Percentiles rank a stretch among this genome's conserved stretches.
phyloP scores from a whole-genome alignment of 2,888 invertebrate species.

The Hermaeophaga mercurialis region DNA sequence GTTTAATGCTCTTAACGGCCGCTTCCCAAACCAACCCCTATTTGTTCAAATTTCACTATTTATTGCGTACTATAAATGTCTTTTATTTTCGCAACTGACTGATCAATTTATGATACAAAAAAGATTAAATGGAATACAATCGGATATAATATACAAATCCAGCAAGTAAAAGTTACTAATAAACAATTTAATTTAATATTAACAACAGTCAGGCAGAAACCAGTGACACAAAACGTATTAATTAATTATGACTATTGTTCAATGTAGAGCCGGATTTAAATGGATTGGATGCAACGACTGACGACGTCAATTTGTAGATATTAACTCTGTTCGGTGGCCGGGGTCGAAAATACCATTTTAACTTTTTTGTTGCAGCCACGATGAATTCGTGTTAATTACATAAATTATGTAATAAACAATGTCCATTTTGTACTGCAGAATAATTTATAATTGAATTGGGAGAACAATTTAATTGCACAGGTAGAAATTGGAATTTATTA shows the following conservation, averaged over 20 bases:
- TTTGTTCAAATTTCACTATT: no score
- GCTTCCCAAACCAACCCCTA: no score
- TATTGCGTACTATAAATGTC: no score
- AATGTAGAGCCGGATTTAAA: slow-evolving; percentile 4
- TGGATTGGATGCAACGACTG: slow-evolving; percentile 5
- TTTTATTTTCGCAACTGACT: no score
- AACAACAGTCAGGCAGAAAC: neutral
- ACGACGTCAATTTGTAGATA: slow-evolving; percentile 4
- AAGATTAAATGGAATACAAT: no score
- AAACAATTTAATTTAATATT: slow-evolving; percentile 8
- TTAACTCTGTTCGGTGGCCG: neutral
- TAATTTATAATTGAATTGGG: slow-evolving; percentile 8
- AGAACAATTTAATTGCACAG: neutral
- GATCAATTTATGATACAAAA: no score
- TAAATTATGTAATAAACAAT: slow-evolving; percentile 16
- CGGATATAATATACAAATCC: no score
- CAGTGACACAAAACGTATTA: slow-evolving; percentile 4
- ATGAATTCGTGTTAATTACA: slow-evolving; percentile 15
- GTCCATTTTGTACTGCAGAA: slow-evolving; percentile 9
- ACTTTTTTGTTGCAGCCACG: slow-evolving; percentile 1
- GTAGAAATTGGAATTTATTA: slow-evolving; percentile 1
- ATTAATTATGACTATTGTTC: slow-evolving; percentile 7
- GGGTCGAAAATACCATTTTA: slow-evolving; percentile 1
- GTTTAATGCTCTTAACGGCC: no score
- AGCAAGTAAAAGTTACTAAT: no score